A percentile compares a stretch with the other conserved stretches of the same genome.
Evolutionary conservation across 2,888 invertebrate genomes (phyloP).

Genomic region (Ariolimax columbianus): DNA sequence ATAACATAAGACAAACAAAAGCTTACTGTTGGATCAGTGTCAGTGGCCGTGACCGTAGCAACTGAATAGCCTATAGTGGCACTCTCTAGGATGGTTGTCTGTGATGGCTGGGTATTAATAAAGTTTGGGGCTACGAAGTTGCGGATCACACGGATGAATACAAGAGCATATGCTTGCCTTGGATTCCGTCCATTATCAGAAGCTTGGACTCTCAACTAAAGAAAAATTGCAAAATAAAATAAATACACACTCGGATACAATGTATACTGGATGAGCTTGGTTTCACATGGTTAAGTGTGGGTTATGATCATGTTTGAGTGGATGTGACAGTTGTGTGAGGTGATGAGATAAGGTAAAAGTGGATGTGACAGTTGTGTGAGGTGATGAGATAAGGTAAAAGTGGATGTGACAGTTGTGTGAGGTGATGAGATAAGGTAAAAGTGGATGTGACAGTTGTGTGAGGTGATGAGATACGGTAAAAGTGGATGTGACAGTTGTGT

Average conservation of each 20-base stretch:
- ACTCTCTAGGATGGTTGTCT: conserved; percentile 53
- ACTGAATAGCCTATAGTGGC: conserved; percentile 56
- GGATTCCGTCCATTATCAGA: conserved; percentile 68
- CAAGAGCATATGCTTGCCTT: conserved; percentile 61
- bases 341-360: too few species aligned
- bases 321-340: too few species aligned
- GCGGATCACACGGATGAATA: conserved; percentile 65
- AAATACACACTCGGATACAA: neutral
- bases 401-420: too few species aligned
- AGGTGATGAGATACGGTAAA: too few species aligned
- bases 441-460: too few species aligned
- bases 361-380: too few species aligned
- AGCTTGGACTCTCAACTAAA: conserved; percentile 68
- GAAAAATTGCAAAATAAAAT: neutral
- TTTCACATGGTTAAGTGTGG: too few species aligned
- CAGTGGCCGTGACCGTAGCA: conserved; percentile 57
- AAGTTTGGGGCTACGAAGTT: conserved; percentile 64
- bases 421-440: too few species aligned
- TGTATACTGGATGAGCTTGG: neutral
- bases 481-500: too few species aligned
- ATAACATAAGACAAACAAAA: neutral
- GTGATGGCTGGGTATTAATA: conserved; percentile 30
- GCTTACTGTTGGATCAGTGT: conserved; percentile 54
- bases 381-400: too few species aligned
- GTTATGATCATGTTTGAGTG: too few species aligned